phyloP scores from a whole-genome alignment of 2,113 vertebrate species.

The Scomber colias region DNA sequence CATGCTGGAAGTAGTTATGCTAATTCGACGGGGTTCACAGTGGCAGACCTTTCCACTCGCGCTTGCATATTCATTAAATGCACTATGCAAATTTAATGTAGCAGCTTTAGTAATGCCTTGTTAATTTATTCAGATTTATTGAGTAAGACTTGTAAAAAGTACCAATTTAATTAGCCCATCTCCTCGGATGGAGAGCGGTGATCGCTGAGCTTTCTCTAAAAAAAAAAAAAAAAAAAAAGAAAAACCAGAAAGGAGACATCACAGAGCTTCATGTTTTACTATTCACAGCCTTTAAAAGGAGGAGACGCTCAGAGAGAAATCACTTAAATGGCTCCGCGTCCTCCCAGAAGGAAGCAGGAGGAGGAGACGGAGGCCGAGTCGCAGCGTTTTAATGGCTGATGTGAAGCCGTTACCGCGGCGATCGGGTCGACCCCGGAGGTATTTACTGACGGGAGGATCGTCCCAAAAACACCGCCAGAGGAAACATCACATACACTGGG shows the following conservation, averaged over 20 bases:
- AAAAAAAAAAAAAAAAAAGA: conserved; percentile 61
- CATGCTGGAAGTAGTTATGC: conserved; percentile 99
- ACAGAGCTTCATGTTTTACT: conserved; percentile 86
- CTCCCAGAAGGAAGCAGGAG: conserved; percentile 87
- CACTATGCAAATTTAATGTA: conserved; percentile 99
- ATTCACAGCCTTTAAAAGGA: conserved; percentile 86
- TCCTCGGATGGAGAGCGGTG: conserved; percentile 91
- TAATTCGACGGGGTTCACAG: conserved; percentile 98
- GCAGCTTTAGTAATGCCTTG: conserved; percentile 99
- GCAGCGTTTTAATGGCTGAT: conserved; percentile 89
- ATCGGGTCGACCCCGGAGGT: conserved; percentile 76
- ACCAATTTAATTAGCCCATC: conserved; percentile 99
- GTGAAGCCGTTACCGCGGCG: conserved; percentile 88
- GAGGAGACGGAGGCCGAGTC: conserved; percentile 87
- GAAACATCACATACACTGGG: not conserved
- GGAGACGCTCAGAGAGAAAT: conserved; percentile 89
- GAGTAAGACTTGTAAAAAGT: conserved; percentile 99
- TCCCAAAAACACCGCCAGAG: not conserved
- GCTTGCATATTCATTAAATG: conserved; percentile 99
- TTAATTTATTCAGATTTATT: conserved; percentile 99
- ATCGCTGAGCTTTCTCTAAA: conserved; percentile 83
- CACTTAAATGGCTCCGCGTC: conserved; percentile 84
- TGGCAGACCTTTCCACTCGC: conserved; percentile 99
- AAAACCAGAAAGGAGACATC: conserved; percentile 64
- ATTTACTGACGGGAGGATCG: conserved; percentile 66